These are phyloP conservation scores for Thecophora atra DNA, from an alignment of 2,888 invertebrate species.

Conservation along the genomic window DNA sequence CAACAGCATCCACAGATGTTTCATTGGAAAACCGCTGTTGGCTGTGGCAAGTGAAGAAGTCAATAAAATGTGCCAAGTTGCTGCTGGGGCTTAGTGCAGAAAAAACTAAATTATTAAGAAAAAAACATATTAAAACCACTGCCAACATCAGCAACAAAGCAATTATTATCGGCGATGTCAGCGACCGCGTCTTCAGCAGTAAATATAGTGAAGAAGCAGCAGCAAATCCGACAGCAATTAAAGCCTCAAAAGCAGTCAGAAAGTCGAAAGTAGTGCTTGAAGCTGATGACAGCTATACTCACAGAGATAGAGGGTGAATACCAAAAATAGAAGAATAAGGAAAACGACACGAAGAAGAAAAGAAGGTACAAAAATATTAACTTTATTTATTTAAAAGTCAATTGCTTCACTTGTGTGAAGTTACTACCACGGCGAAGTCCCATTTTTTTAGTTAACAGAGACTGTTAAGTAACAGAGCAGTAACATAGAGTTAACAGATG, in stretches of 20 bases:
- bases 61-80: constrained; percentile 15
- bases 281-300: too few species aligned
- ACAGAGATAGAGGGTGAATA: too few species aligned
- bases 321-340: too few species aligned
- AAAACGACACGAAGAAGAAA: too few species aligned
- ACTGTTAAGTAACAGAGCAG: too few species aligned
- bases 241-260: too few species aligned
- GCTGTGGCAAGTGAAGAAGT: neutral
- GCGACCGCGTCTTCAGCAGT: neutral
- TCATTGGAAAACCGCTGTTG: constrained; percentile 11
- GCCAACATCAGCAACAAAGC: neutral
- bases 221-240: neutral
- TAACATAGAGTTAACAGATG: too few species aligned
- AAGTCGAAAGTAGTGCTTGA: too few species aligned
- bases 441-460: too few species aligned
- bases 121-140: neutral
- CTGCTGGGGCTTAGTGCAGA: neutral
- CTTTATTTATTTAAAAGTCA: neutral
- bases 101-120: too few species aligned
- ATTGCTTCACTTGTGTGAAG: neutral
- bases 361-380: neutral
- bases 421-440: too few species aligned
- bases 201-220: neutral
- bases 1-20: neutral
- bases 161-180: neutral